Base-by-base conservation (phyloP, 2,113 vertebrate genomes). In the Bufo gargarizans region DNA sequence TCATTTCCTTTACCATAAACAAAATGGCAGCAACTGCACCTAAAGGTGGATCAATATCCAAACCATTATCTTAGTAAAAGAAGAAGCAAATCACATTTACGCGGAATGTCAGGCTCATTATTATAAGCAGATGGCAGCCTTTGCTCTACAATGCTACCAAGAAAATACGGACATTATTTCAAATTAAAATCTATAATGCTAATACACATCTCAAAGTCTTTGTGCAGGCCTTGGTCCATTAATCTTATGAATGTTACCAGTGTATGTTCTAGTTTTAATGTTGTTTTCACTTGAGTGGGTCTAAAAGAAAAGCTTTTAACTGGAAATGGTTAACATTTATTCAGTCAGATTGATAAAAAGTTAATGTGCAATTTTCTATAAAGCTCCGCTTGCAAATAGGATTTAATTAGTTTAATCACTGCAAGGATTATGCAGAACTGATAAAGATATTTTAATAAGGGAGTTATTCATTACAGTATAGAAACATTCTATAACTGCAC, bases 101-200 rank as follows among this genome's bases (percentile, higher is more conserved):
- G 92, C 94, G 95, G 95, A 94, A 95, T 96, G 97, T 97, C 96
- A 97, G 95, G 84, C 95, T 97, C 96, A 97, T 97, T 97, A 97
- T 96, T 96, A 96, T 96, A 96, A 97, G 96, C 97, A 98, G 97
- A 97, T 97, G 97, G 97, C 93, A 94, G 95, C 91, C 90, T 93
- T 92, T 94, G 94, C 95, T 93, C 94, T 93, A 96, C 96, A 95
- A 96, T 94, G 92, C 89, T 92, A 95, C 93, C 92, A 94, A 93
- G 88, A 94, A 95, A 95, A 96, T 95, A 95, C 95, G 95, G 97
- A 97, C 96, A 97, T 96, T 94, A 97, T 96, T 97, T 97, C 95
- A 97, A 96, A 97, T 98, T 97, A 97, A 96, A 98, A 97, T 98
- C 97, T 97, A 96, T 97, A 98, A 97, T 96, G 96, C 96, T 97